Base-by-base conservation (phyloP, 2,888 invertebrate genomes). In the Synanthedon myopaeformis region DNA sequence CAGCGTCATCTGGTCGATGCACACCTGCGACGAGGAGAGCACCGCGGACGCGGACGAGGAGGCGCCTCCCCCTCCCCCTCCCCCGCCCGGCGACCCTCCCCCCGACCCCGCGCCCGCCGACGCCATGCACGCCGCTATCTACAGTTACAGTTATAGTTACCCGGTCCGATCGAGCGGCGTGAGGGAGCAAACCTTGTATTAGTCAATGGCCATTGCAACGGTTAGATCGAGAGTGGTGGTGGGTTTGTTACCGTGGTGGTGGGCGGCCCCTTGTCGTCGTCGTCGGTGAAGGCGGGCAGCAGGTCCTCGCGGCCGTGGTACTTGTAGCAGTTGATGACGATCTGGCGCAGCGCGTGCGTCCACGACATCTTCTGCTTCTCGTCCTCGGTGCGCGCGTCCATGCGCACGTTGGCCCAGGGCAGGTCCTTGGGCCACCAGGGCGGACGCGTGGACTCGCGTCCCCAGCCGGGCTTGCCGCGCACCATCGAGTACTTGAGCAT, bases 331-430 rank as follows among this genome's bases (percentile, higher is more conserved):
- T 98, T 98, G 72, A 97, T 95, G 57, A 98, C 98, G 66, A 98
- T 98, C 85, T 97, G 97, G 52, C 98, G 91, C 65, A 98, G 89
- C 41, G 98, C 98, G 82, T 98, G 97, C 28, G 98, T 98, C 98
- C 98, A 98, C 54, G 97, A 97, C 79, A 98, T 97, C 97, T 97
- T 96, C 82, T 97, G 97, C 76, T 98, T 98, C 76, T 98, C 97
- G 70, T 98, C 97, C 77, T 98, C 98, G 17, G 96, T 92, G 61
- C 98, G 89, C 2, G 97, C 98, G 85, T 98, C 98, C 95, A 97
- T 97, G 63, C 98, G 90, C 12, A 98, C 98, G 88, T 98, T 98
- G 57, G 98, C 98, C 98, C 98, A 98, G 5, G 98, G 98, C 67
- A 98, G 89, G 84, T 98, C 98, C 79, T 95, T 95, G 19, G 98